Percentiles rank a stretch among this genome's conserved stretches.
These are phyloP conservation scores for Lindbergichthys nudifrons DNA, from an alignment of 2,797 vertebrate genomes.

Conservation along the genomic window DNA sequence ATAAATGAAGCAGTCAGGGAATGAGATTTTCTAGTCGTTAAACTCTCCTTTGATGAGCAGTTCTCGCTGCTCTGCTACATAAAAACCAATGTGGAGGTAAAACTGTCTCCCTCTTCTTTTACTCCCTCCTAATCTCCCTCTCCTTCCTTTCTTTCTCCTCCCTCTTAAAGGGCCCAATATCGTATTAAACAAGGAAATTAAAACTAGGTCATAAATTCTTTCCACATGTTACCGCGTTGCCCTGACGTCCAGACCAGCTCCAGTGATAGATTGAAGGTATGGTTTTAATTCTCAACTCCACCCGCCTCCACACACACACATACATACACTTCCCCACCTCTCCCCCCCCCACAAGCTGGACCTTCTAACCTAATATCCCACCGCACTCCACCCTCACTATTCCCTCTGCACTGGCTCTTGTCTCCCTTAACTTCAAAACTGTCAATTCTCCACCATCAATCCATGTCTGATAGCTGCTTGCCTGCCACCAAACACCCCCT, in stretches of 20 bases:
- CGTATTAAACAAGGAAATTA: constrained; percentile 86
- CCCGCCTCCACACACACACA: constrained; percentile 29
- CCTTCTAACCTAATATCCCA: constrained; percentile 66
- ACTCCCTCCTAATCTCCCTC: constrained; percentile 41
- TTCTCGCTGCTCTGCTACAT: constrained; percentile 10
- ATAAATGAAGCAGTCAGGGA: constrained; percentile 22
- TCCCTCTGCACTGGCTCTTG: constrained; percentile 53
- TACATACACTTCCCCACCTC: constrained; percentile 21
- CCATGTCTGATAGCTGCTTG: constrained; percentile 29
- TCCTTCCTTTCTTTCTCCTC: constrained; percentile 48
- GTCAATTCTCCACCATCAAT: constrained; percentile 58
- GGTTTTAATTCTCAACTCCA: constrained; percentile 77
- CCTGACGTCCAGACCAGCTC: constrained; percentile 74
- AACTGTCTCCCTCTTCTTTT: constrained; percentile 11
- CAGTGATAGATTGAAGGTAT: constrained; percentile 83
- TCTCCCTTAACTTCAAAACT: constrained; percentile 58
- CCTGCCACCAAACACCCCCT: neutral
- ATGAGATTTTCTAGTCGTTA: constrained; percentile 17
- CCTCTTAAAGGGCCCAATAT: constrained; percentile 65
- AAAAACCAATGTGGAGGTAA: constrained; percentile 53
- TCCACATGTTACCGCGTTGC: constrained; percentile 84
- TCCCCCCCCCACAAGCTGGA: constrained; percentile 26
- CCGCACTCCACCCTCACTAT: constrained; percentile 52
- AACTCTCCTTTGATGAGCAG: neutral
- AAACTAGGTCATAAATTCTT: constrained; percentile 89